Base-by-base conservation (phyloP, 2,888 invertebrate species). In the Xestia sexstrigata region DNA sequence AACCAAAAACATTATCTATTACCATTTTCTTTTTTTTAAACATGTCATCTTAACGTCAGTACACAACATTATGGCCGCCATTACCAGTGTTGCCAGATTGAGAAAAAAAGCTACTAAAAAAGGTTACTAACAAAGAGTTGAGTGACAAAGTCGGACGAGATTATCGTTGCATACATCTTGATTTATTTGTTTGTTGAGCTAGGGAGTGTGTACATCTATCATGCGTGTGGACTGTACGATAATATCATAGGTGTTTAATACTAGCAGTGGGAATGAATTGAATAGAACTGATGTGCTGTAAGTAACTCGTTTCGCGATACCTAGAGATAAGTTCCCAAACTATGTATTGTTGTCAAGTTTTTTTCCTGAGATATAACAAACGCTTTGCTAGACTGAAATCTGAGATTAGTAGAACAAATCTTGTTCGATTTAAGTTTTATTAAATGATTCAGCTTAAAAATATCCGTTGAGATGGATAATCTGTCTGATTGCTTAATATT, bases 81-180 rank as follows among this genome's bases (percentile, higher is more conserved):
- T 93, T 93, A 93, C 92, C 88, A 84, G 86, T 92, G 93, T 91
- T 93, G 89, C 93, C 89, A 90, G 90, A 76, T 85, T 82, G 84
- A 82, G 89, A 89, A 86, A 90, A 91, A 90, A 90, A 87, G 82
- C 86, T 85, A 88, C 88, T 88, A 90, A 91, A 88, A 91, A 84
- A 75, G 70, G 71, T 81, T 85, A 87, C 82, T 86, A 83, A 90
- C 91, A 93, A 93, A 92, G 91, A 93, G 90, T 89, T 92, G 91
- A 94, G 93, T 93, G 94, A 93, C 94, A 93, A 93, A 93, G 93
- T 91, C 92, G 89, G 91, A 90, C 90, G 87, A 90, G 93, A 93
- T 93, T 92, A 94, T 94, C 94, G 86, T 78, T 84, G 86, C 82
- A 86, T 86, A 88, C 91, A 94, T 94, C 94, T 94, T 93, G 93